These are phyloP conservation scores for Chaitophorus viminalis DNA, from an alignment of 2,888 invertebrate genomes.

Conservation along the genomic window DNA sequence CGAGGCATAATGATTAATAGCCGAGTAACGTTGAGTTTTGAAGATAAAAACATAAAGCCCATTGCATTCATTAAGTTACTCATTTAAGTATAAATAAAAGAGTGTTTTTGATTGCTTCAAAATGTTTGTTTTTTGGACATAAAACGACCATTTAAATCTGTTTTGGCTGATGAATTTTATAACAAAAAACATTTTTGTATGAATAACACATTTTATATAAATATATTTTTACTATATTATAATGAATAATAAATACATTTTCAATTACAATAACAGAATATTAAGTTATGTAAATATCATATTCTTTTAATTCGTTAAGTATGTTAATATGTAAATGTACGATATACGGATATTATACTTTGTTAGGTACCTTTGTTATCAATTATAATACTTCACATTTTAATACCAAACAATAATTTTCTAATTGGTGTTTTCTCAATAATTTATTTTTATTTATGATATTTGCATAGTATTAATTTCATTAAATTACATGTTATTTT, in stretches of 20 bases:
- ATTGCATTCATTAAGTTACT: conserved; percentile 20
- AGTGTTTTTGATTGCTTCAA: conserved; percentile 3
- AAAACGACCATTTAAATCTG: not conserved
- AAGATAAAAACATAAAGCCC: conserved; percentile 23
- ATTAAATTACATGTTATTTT: conserved; percentile 65
- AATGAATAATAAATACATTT: too few species aligned
- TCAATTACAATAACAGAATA: too few species aligned
- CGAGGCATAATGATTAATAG: conserved; percentile 20
- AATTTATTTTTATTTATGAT: not conserved
- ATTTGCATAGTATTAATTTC: not conserved
- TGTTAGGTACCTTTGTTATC: too few species aligned
- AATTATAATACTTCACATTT: too few species aligned
- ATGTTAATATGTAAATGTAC: too few species aligned
- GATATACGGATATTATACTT: too few species aligned
- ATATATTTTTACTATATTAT: too few species aligned
- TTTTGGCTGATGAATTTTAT: not conserved
- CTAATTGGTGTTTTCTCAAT: too few species aligned
- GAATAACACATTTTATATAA: too few species aligned
- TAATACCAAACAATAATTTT: too few species aligned
- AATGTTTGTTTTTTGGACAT: not conserved
- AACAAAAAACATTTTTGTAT: not conserved
- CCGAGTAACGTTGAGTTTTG: not conserved
- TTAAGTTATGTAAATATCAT: too few species aligned
- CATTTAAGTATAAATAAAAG: not conserved
- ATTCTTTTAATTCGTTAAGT: too few species aligned